Conservation (phyloP, 2,888 invertebrate species). For the Agrotis puta region DNA sequence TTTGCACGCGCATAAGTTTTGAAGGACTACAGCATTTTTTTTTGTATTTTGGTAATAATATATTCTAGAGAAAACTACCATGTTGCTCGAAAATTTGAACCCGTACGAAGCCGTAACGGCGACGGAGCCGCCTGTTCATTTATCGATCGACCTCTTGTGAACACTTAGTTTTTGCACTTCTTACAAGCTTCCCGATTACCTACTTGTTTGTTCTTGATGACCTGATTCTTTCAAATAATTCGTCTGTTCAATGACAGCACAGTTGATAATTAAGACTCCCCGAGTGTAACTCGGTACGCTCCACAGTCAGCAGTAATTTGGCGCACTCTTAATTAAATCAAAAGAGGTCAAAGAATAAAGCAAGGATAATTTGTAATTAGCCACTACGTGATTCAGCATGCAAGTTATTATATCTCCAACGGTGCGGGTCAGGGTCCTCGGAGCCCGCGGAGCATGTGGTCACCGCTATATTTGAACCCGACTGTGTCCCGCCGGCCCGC, state of each 20-base stretch:
- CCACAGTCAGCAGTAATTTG: conserved; percentile 33
- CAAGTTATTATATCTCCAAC: conserved; percentile 5
- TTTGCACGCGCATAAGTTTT: no score
- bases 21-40: no score
- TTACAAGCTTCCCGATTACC: not conserved
- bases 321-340: conserved; percentile 61
- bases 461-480: conserved; percentile 64
- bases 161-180: not conserved
- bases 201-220: not conserved
- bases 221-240: not conserved
- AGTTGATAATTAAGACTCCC: conserved; percentile 17
- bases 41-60: no score
- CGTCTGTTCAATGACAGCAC: conserved; percentile 6
- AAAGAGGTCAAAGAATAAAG: conserved; percentile 60
- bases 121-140: conserved; percentile 17
- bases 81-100: no score
- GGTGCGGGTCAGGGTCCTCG: conserved; percentile 63
- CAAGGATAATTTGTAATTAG: conserved; percentile 64
- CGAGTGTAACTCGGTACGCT: conserved; percentile 26
- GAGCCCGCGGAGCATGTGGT: conserved; percentile 52
- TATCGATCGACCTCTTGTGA: conserved; percentile 16
- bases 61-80: no score
- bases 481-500: conserved; percentile 28
- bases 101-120: no score
- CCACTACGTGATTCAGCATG: conserved; percentile 49